phyloP scores from a whole-genome alignment of 2,113 vertebrate genomes.

The Paramormyrops kingsleyae region DNA sequence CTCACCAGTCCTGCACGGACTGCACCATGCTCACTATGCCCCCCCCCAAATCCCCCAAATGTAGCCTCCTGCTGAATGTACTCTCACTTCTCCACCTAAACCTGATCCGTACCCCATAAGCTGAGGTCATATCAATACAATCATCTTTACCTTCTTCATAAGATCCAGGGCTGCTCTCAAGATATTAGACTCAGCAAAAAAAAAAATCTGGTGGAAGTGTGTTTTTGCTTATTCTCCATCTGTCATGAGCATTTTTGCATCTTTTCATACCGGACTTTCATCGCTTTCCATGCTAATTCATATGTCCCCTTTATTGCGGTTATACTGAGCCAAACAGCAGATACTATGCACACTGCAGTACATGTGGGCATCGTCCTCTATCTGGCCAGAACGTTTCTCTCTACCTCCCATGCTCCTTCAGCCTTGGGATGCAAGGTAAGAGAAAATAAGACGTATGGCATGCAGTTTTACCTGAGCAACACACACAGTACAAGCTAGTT shows the following conservation, averaged over 20 bases:
- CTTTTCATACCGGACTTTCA: background rate
- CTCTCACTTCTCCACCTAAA: background rate
- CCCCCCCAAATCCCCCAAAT: background rate
- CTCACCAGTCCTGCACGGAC: background rate
- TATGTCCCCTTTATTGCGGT: background rate
- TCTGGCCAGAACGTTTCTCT: background rate
- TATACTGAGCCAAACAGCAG: background rate
- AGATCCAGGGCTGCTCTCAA: background rate
- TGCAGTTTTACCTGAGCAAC: background rate
- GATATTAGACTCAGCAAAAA: background rate
- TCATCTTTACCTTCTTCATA: background rate
- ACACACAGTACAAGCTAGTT: background rate
- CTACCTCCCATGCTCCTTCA: background rate
- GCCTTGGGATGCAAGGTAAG: background rate
- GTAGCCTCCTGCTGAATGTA: background rate
- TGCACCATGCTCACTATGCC: background rate
- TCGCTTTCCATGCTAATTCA: background rate
- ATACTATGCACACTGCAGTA: background rate
- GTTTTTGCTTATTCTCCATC: background rate
- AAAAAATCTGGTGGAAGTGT: background rate
- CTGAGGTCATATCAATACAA: background rate
- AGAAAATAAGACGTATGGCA: background rate
- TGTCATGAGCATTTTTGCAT: background rate
- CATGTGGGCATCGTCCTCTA: background rate
- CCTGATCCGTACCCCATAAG: background rate